A percentile compares a stretch with the other conserved stretches of the same genome.
phyloP scores from a whole-genome alignment of 1,140 invertebrate species.

The Meloidogyne hapla region DNA sequence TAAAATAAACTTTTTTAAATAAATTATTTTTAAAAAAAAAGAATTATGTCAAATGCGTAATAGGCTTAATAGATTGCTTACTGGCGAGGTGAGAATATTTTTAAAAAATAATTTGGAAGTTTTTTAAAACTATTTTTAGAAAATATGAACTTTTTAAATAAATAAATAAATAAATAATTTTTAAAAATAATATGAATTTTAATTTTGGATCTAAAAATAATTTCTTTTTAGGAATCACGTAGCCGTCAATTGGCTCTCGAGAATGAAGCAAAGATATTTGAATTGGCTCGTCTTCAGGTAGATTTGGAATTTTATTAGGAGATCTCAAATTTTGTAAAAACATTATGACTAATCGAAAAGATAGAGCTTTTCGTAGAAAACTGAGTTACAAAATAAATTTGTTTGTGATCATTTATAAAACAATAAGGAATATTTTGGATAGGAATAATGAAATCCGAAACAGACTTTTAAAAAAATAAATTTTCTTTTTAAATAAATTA shows the following conservation, averaged over 20 bases:
- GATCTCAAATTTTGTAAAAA: too few relatives aligned
- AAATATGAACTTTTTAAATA: background rate
- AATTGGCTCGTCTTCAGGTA: conserved; percentile 24
- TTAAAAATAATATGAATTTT: background rate
- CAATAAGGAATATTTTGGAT: too few relatives aligned
- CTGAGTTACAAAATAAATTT: too few relatives aligned
- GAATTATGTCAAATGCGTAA: conserved; percentile 6
- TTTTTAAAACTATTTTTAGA: background rate
- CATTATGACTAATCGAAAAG: too few relatives aligned
- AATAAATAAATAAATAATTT: conserved; percentile 9
- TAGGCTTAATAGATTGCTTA: background rate
- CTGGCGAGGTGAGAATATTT: conserved; percentile 6
- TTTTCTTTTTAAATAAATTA: too few relatives aligned
- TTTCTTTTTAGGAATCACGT: conserved; percentile 6
- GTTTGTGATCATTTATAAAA: too few relatives aligned
- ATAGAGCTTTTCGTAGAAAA: too few relatives aligned
- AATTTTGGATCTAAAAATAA: background rate
- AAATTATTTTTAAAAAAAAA: conserved; percentile 1
- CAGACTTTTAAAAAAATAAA: too few relatives aligned
- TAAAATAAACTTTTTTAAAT: conserved; percentile 10
- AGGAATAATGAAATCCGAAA: too few relatives aligned
- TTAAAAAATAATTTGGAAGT: background rate
- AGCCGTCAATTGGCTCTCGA: conserved; percentile 26
- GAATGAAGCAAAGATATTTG: conserved; percentile 37
- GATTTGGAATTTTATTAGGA: background rate